A percentile compares a stretch with the other conserved stretches of the same genome.
Conservation (phyloP, 2,113 vertebrate genomes). For the Tachysurus vachellii region DNA sequence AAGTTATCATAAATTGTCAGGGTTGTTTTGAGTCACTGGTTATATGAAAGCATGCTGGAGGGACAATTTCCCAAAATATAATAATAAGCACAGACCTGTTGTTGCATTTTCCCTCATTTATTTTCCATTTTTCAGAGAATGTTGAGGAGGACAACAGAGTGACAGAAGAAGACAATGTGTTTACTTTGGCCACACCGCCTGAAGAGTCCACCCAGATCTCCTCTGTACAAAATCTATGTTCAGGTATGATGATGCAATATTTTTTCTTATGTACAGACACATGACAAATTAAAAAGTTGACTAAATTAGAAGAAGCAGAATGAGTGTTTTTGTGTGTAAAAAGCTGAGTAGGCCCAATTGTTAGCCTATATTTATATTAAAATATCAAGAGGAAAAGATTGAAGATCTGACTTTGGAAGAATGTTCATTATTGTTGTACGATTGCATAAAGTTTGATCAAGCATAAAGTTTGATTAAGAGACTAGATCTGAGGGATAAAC, state of each 20-base stretch:
- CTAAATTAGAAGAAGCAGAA: background rate
- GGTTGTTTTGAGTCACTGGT: constrained; percentile 15
- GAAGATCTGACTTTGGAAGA: background rate
- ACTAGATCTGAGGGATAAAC: background rate
- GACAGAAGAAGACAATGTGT: constrained; percentile 43
- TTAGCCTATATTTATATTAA: background rate
- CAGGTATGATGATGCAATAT: constrained; percentile 36
- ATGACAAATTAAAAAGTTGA: background rate
- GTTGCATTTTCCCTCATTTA: background rate
- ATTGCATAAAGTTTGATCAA: no score
- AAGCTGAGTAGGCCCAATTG: background rate
- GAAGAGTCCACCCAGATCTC: constrained; percentile 33
- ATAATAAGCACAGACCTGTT: background rate
- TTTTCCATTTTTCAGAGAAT: constrained; percentile 45
- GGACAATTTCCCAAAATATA: background rate
- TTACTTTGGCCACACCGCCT: constrained; percentile 25
- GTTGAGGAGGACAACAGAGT: constrained; percentile 57
- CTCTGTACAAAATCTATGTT: constrained; percentile 48
- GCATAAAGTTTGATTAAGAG: background rate
- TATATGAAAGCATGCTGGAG: background rate
- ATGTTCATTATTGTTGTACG: background rate
- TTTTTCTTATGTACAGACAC: background rate
- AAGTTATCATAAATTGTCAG: constrained; percentile 14
- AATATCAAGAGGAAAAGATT: background rate
- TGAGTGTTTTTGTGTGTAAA: background rate